Evolutionary conservation across 2,113 vertebrate genomes (phyloP), one percentile per base, ranked within the genome.

Genomic region (Micronycteris hirsuta): DNA sequence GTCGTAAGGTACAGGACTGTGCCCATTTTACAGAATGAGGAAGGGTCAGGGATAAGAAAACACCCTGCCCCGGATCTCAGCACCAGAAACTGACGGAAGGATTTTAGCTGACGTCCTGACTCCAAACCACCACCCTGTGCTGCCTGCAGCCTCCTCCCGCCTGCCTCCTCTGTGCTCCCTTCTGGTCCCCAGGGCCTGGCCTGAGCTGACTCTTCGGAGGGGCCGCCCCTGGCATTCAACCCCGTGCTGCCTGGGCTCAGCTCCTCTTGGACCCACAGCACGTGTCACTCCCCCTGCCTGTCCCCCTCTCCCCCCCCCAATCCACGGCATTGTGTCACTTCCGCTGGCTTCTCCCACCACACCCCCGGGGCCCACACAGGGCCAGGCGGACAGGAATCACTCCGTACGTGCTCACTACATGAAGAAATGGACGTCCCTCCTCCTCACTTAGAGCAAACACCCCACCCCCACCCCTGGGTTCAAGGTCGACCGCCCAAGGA

Each of bases 201-300:
- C 41, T 15, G 36, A 68, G 82, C 38, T 7, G 24, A n/a, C 22
- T 58, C 28, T 20, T 2, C 14, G 14, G 1, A 24, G 49, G 28
- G 45, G 17, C 16, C 2, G 11, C 71, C 54, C 31, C 47, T 41
- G 41, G 45, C 67, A 11, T 3, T 28, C 11, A 11, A 28, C n/a
- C 36, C 47, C 5, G 1, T 10, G 43, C 63, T 36, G 13, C 54
- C 52, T 2, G 15, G 28, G n/a, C 33, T 56, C 0, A 8, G 71
- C 26, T 28, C 22, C 38, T 81, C 82, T 58, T 0, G 0, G 54
- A 3, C 31, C 19, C 4, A 0, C 45, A 11, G 28, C 0, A 10
- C 11, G 0, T 1, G 9, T 28, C 9, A 3, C 58, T 24, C 24
- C 68, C 28, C 71, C 52, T 4, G 0, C 9, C 33, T 43, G 61